Evolutionary conservation across 2,113 vertebrate genomes (phyloP), one percentile per base, ranked within the genome.

Genomic region (Pluvianellus socialis): DNA sequence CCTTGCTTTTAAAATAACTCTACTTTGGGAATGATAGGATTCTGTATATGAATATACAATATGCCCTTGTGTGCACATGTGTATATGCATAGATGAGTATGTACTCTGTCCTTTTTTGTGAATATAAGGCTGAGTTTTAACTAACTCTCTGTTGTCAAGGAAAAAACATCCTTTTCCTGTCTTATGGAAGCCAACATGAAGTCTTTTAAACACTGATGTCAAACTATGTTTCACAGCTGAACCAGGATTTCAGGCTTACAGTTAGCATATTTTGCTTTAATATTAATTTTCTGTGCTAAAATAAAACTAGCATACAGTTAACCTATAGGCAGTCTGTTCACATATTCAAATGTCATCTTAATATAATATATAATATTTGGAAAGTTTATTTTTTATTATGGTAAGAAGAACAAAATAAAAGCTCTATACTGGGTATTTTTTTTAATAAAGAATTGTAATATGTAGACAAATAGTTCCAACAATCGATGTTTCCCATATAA

Each of bases 1-100:
- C 68, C 65, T 84, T 88, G 85, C 82, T 85, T 90, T 96, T 90
- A 86, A 95, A 89, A 91, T 89, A 90, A 76, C 38, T 85, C 58
- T 49, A 56, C 24, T 96, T 84, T 63, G 42, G 47, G 65, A 94
- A 95, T 86, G 91, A 92, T 55, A 59, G 14, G 80, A 55, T 93
- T 86, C 32, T 82, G 33, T 85, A 42, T 70, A 59, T 83, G 59
- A 93, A 96, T 97, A 92, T 91, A 91, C 42, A 92, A 55, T 53
- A 40, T 68, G 53, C 30, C 59, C n/a, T 75, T 91, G 40, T 83
- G 30, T 73, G 56, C 80, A 74, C 16, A 15, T 47, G 9, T 70
- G 18, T 58, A 28, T 82, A 35, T 67, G 66, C 0, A 0, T 55
- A 80, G 53, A 77, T 20, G 59, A 47, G 7, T 58, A 32, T 59